Evolutionary conservation across 1,140 invertebrate species (phyloP).

Genomic region (Thaumetopoea pityocampa): DNA sequence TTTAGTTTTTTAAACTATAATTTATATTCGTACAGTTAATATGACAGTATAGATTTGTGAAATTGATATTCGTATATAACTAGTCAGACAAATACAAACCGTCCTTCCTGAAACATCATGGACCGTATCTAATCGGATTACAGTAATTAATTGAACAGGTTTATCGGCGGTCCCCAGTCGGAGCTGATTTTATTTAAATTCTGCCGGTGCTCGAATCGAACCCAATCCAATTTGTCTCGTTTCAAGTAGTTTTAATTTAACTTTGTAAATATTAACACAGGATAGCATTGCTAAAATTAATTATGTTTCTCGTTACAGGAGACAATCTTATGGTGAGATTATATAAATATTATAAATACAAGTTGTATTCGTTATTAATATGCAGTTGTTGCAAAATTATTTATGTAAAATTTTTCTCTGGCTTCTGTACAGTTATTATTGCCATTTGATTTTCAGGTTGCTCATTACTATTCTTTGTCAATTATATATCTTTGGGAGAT

Average conservation of each 20-base stretch:
- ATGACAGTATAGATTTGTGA: no score
- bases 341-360: neutral
- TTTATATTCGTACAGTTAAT: no score
- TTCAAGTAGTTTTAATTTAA: conserved; percentile 36
- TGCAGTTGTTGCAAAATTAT: no score
- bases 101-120: neutral
- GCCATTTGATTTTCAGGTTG: no score
- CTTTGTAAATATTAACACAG: conserved; percentile 25
- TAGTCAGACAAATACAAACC: no score
- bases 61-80: no score
- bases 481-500: no score
- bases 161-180: conserved; percentile 1
- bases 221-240: conserved; percentile 29
- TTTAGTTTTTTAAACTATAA: no score
- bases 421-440: no score
- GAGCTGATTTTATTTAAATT: conserved; percentile 17
- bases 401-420: no score
- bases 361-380: no score
- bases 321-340: neutral
- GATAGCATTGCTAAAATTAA: conserved; percentile 7
- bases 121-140: conserved; percentile 6
- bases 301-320: neutral
- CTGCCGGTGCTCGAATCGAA: conserved; percentile 25
- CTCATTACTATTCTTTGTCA: no score
- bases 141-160: conserved; percentile 7